Base-by-base conservation (phyloP, 2,888 invertebrate genomes). In the Abscondita cerata region DNA sequence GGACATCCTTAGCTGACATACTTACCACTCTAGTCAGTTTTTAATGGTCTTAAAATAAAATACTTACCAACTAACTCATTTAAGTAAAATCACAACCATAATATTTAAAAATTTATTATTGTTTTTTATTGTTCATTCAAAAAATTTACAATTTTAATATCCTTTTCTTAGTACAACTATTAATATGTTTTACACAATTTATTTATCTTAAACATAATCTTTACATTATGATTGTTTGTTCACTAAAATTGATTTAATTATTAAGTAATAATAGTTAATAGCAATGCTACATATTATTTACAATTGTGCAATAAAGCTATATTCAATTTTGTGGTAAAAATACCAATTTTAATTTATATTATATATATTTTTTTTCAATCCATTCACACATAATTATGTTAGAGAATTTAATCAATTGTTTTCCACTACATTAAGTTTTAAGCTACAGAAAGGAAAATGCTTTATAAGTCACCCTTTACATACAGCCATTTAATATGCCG, bases 151-250 rank as follows among this genome's bases (percentile, higher is more conserved):
- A 48, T 56, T 25, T 25, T 6, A 25, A 25, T 25, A 6, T 25
- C n/a, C n/a, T n/a, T n/a, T n/a, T n/a, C n/a, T 57, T 52, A 33
- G 19, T 57, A 56, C 50, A 48, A 11, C 41, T 59, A 40, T 16
- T 58, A 46, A 51, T 57, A 20, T 40, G 18, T 33, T 53, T 44
- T 58, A 36, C 9, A 52, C 52, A 52, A 44, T 44, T 52, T 61
- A 31, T 50, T 58, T 52, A 18, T 44, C 19, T 40, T 60, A 60
- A 56, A 62, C 62, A 50, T 62, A 62, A 62, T 44, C 46, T 62
- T 62, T 62, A 62, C 57, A 62, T 48, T 48, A 57, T 57, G 62
- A 62, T 57, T 62, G n/a, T n/a, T n/a, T n/a, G 62, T 62, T 62
- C 50, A 57, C 62, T 62, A 62, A n/a, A n/a, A 52, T 16, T 41